A percentile compares a stretch with the other conserved stretches of the same genome.
Evolutionary conservation across 2,888 invertebrate genomes (phyloP).

Genomic region (Lithosia quadra): DNA sequence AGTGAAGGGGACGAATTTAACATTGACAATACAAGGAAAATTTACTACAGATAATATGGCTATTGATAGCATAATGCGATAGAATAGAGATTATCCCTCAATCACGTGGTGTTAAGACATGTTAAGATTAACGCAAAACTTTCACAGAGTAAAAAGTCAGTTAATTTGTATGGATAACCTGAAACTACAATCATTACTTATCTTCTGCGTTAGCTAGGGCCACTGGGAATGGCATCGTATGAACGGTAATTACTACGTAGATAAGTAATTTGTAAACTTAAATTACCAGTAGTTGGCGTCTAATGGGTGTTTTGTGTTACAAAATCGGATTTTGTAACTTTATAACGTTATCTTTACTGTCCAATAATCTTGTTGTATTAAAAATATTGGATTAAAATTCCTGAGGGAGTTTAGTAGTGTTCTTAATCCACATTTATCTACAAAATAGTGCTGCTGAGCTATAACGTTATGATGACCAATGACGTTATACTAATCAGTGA

Average conservation of each 20-base stretch:
- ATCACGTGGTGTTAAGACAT: neutral
- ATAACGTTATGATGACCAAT: too few relatives aligned
- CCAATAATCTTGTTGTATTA: neutral
- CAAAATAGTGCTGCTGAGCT: too few relatives aligned
- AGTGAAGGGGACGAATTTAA: too few relatives aligned
- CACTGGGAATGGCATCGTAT: conserved; percentile 23
- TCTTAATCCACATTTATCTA: too few relatives aligned
- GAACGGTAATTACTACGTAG: conserved; percentile 17
- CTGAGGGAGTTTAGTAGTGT: too few relatives aligned
- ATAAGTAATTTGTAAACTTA: conserved; percentile 26
- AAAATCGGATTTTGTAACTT: conserved; percentile 16
- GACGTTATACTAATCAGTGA: too few relatives aligned
- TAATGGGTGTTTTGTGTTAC: conserved; percentile 35
- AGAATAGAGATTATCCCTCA: neutral
- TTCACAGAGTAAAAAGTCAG: neutral
- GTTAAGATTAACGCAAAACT: neutral
- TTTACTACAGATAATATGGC: too few relatives aligned
- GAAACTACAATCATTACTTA: conserved; percentile 15
- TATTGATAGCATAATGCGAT: too few relatives aligned
- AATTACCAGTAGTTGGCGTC: conserved; percentile 15
- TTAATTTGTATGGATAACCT: conserved; percentile 3
- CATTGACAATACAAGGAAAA: too few relatives aligned
- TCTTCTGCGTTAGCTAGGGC: conserved; percentile 6
- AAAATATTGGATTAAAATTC: neutral
- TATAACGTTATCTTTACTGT: neutral